Evolutionary conservation across 2,888 invertebrate species (phyloP).

Genomic region (Poecilobothrus nobilitatus): DNA sequence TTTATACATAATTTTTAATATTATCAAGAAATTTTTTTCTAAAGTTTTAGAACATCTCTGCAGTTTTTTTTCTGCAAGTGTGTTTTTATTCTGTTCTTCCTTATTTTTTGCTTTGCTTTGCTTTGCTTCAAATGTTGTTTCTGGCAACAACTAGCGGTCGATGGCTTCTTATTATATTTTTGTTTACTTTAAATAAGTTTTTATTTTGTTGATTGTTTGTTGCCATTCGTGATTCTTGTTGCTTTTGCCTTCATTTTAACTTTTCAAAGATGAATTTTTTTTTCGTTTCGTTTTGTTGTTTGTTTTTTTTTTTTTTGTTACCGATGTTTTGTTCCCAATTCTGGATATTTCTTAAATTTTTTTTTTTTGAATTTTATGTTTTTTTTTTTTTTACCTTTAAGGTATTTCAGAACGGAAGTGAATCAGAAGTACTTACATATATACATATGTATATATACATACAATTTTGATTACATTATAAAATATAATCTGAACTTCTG

Average conservation of each 20-base stretch:
- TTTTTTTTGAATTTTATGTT: no score
- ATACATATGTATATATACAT: not conserved
- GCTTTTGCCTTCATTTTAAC: not conserved
- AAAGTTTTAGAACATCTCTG: no score
- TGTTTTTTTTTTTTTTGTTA: not conserved
- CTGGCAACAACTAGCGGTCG: not conserved
- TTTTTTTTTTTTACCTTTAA: not conserved
- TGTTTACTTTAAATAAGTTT: not conserved
- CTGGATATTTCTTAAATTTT: no score
- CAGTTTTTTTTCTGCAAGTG: no score
- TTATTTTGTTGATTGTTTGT: not conserved
- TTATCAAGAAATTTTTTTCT: no score
- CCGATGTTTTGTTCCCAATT: no score
- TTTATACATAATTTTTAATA: no score
- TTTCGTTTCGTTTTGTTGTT: not conserved
- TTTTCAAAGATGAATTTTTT: not conserved
- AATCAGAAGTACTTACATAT: not conserved
- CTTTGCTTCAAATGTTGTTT: not conserved
- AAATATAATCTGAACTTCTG: no score
- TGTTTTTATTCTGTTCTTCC: not conserved
- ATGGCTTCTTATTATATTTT: not conserved
- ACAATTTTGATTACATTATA: no score
- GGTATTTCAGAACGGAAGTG: not conserved
- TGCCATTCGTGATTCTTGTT: not conserved
- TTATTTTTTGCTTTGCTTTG: not conserved